Percentiles rank a stretch among this genome's conserved stretches.
Conservation (phyloP, 2,113 vertebrate genomes). For the Mustelus asterias region DNA sequence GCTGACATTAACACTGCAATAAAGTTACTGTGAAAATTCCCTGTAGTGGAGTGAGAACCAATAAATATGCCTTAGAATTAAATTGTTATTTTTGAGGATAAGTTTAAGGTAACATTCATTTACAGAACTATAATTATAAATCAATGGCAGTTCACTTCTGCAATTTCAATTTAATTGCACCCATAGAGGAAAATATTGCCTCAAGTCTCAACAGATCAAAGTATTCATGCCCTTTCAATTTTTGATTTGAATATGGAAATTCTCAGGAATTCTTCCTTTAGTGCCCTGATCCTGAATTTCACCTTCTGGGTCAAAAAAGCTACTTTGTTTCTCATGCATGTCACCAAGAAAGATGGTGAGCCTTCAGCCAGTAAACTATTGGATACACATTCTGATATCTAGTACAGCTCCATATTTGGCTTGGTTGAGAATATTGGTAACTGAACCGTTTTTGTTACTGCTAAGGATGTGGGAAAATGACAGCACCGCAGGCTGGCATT, state of each 20-base stretch:
- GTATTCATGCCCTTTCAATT: neutral
- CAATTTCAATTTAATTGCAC: neutral
- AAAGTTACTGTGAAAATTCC: too few species aligned
- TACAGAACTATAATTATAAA: neutral
- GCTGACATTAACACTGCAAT: too few species aligned
- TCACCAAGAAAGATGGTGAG: neutral
- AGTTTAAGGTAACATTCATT: neutral
- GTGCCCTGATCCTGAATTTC: neutral
- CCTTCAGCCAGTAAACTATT: neutral
- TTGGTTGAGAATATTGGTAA: neutral
- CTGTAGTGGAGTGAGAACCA: neutral
- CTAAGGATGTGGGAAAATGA: neutral
- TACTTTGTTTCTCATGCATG: neutral
- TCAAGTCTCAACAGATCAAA: neutral
- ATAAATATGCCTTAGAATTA: neutral
- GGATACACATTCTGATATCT: neutral
- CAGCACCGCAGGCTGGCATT: neutral
- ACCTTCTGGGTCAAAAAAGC: neutral
- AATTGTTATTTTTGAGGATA: neutral
- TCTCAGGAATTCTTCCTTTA: neutral
- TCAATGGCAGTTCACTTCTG: neutral
- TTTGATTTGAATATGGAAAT: neutral
- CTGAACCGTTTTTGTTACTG: neutral
- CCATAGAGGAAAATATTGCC: neutral
- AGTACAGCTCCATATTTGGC: neutral